Base-by-base conservation (phyloP, 2,888 invertebrate species). In the Thera obeliscata region DNA sequence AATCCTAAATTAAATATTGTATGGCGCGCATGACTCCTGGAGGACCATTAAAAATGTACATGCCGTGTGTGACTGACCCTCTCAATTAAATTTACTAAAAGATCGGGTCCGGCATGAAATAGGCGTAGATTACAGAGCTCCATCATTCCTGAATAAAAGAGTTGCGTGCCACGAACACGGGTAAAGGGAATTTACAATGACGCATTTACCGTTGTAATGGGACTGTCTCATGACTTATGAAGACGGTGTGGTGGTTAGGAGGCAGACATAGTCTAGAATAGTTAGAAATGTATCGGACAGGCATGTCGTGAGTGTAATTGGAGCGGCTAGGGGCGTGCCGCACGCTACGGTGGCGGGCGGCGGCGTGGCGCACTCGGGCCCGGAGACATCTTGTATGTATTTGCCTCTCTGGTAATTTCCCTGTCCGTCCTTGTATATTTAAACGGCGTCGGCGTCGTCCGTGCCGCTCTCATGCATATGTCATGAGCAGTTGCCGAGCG, bases 401-500 rank as follows among this genome's bases (percentile, higher is more conserved):
- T 90, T 89, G 90, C 86, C 82, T 88, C 87, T 87, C 82, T 84
- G 84, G 89, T 91, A 91, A 91, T 90, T 91, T 89, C 86, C 87
- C 84, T 84, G 87, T 84, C 84, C 84, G 88, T 89, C 87, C 89
- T 91, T 91, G 91, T 90, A 91, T 91, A 92, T 91, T 91, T 88
- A 89, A 91, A 87, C 86, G 87, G 81, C 80, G 87, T 80, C 80
- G 83, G 83, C 84, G 81, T 84, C 83, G 88, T 81, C 87, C 82
- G 82, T 81, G 86, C 85, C 86, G 81, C 85, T 90, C 88, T 92
- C 91, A 93, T 93, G 92, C 93, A 93, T 93, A 92, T 92, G 91
- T 93, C 91, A 93, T 93, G 93, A 93, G 90, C 88, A 85, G 93
- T 93, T 93, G 93, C 93, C 84, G 80, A 71, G 93, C 92, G 87